Conservation (phyloP, 2,113 vertebrate species). For the Paralichthys olivaceus region DNA sequence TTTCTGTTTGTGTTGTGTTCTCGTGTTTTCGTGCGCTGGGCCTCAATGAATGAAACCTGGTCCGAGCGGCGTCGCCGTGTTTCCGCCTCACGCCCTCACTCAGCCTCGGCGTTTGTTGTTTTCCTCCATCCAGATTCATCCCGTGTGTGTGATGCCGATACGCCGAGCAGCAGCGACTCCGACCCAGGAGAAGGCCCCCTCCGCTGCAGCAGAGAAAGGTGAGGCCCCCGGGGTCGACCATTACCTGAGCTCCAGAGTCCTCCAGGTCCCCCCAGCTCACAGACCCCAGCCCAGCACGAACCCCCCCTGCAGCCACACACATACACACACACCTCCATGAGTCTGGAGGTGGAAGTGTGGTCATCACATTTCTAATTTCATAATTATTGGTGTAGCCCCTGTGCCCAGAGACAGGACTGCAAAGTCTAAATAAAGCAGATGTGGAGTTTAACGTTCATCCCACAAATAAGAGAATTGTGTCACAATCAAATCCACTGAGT, state of each 20-base stretch:
- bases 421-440: too few relatives aligned
- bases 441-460: too few relatives aligned
- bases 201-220: constrained; percentile 87
- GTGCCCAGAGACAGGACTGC: too few relatives aligned
- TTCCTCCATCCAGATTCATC: constrained; percentile 34
- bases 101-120: not conserved
- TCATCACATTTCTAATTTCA: too few relatives aligned
- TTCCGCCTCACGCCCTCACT: not conserved
- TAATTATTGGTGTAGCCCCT: too few relatives aligned
- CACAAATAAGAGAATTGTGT: too few relatives aligned
- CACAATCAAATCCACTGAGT: too few relatives aligned
- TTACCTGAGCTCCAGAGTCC: constrained; percentile 35
- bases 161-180: constrained; percentile 89
- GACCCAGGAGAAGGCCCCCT: constrained; percentile 88
- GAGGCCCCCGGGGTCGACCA: constrained; percentile 53
- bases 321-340: not conserved
- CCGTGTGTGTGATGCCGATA: constrained; percentile 90
- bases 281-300: not conserved
- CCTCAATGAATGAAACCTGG: constrained; percentile 71
- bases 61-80: not conserved
- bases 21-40: constrained; percentile 20
- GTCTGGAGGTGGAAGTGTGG: too few relatives aligned
- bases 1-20: not conserved
- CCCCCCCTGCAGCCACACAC: not conserved
- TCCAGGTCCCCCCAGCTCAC: not conserved